These are phyloP conservation scores for Sycobia sp. DNA, from an alignment of 1,140 invertebrate genomes.

Conservation along the genomic window DNA sequence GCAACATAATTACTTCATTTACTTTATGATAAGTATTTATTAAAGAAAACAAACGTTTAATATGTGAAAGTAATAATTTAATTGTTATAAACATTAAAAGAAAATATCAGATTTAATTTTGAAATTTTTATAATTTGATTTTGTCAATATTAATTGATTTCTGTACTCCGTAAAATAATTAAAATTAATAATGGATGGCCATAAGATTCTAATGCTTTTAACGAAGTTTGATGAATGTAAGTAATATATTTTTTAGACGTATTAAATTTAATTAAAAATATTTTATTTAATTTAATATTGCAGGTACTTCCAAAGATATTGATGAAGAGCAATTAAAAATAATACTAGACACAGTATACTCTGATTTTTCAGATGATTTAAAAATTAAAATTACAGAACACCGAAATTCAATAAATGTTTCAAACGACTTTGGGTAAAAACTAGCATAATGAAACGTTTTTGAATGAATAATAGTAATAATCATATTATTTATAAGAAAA, in stretches of 20 bases:
- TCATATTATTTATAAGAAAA: not conserved
- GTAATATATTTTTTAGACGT: not conserved
- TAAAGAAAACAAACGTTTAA: too few species aligned
- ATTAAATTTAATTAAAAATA: not conserved
- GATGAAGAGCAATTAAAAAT: constrained; percentile 31
- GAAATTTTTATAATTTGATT: too few species aligned
- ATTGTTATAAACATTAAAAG: too few species aligned
- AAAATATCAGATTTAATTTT: too few species aligned
- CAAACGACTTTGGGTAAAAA: constrained; percentile 35
- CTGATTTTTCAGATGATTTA: constrained; percentile 25
- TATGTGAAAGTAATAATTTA: too few species aligned
- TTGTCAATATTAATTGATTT: too few species aligned
- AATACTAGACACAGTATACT: constrained; percentile 33
- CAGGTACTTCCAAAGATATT: not conserved
- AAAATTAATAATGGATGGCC: constrained; percentile 30
- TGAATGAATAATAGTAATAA: not conserved
- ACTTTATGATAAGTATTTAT: too few species aligned
- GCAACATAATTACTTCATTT: too few species aligned
- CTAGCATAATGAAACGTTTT: constrained; percentile 4
- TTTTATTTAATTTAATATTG: not conserved
- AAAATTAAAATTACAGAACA: constrained; percentile 26
- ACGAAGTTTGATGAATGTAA: constrained; percentile 6
- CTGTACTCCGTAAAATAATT: too few species aligned
- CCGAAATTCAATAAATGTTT: constrained; percentile 17
- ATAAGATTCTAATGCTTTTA: constrained; percentile 17